phyloP scores from a whole-genome alignment of 1,140 invertebrate genomes.

The Nylanderia fulva region DNA sequence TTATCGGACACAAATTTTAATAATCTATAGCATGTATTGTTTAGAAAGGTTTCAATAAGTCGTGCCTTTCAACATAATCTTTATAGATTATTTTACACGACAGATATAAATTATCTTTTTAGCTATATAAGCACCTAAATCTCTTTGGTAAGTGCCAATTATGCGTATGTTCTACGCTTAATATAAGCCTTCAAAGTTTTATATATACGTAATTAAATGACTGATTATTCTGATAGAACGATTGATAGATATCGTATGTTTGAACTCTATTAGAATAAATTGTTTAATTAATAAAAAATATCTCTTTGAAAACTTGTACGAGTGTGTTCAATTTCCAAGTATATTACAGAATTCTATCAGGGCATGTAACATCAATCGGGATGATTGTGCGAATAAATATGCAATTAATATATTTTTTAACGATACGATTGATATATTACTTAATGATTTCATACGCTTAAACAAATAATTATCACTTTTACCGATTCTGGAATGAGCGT shows the following conservation, averaged over 20 bases:
- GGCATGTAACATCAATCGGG: not conserved
- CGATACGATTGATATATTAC: not conserved
- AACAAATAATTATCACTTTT: not conserved
- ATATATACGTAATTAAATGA: not conserved
- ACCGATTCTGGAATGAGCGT: not conserved
- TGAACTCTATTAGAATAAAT: not conserved
- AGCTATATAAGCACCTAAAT: slow-evolving; percentile 46
- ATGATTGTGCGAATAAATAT: not conserved
- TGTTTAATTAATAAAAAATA: not conserved
- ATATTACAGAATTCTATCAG: not conserved
- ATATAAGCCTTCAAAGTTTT: slow-evolving; percentile 18
- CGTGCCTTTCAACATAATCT: slow-evolving; percentile 81
- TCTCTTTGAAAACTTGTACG: not conserved
- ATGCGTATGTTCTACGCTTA: not conserved
- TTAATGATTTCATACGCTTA: slow-evolving; percentile 3
- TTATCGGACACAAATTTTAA: slow-evolving; percentile 75
- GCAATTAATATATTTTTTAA: not conserved
- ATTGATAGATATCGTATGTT: not conserved
- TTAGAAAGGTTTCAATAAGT: slow-evolving; percentile 80
- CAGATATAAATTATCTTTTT: slow-evolving; percentile 79
- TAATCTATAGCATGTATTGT: slow-evolving; percentile 75
- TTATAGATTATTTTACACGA: slow-evolving; percentile 76
- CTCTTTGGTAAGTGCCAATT: not conserved
- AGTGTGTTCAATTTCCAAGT: not conserved
- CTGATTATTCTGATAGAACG: not conserved